Evolutionary conservation across 2,888 invertebrate genomes (phyloP), one percentile per base, ranked within the genome.

Genomic region (Reticulitermes lucifugus): DNA sequence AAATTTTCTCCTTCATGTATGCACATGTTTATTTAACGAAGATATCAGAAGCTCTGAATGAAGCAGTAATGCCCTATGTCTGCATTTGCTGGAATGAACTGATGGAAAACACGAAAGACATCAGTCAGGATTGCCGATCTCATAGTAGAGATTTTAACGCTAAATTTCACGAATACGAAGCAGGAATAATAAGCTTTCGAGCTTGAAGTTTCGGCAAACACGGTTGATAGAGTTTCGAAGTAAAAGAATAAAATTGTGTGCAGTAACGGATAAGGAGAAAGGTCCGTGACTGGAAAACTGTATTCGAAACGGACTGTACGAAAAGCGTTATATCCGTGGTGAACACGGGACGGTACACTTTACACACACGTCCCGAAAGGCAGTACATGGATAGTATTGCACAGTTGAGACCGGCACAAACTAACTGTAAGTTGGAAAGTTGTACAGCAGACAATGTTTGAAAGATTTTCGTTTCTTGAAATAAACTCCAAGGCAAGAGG

Each of bases 301-400:
- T 60, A 18, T 60, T 18, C 59, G 22, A 18, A 60, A 60, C 59
- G 59, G 18, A 22, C 18, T 21, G 59, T 65, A n/a, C 65, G 7
- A 65, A n/a, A n/a, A n/a, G n/a, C 2, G 65, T 21, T 21, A 59
- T 7, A 65, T 22, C n/a, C 4, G 22, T 4, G 6, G 65, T 6
- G 65, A 25, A 25, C 2, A n/a, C 2, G 65, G n/a, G n/a, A 25
- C 4, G 65, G 7, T 65, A 65, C n/a, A 65, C n/a, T 60, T 65
- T 65, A 65, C 65, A 65, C 65, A 65, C 65, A 65, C 65, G n/a
- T 25, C 65, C 65, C n/a, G 25, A n/a, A 65, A 65, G 65, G n/a
- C 65, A 65, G n/a, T 3, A n/a, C 65, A n/a, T 65, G 65, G n/a
- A n/a, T n/a, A 65, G n/a, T n/a, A 65, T 65, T 65, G n/a, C n/a